These are phyloP conservation scores for Trachythela sp. DNA, from an alignment of 64 coral and sea anemone species.

Conservation along the genomic window DNA sequence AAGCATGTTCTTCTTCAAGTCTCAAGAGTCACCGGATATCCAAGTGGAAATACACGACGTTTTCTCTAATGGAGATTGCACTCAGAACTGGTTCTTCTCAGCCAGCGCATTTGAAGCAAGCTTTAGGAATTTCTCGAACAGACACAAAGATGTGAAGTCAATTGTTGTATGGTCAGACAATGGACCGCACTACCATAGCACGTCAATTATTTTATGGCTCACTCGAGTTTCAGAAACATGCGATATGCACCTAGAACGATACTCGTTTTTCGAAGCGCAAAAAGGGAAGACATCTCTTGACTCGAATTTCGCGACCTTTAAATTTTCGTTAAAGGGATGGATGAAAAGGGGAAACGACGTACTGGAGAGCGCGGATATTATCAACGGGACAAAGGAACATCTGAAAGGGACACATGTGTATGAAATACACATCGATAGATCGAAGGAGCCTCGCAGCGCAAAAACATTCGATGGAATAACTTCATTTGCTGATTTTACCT, in stretches of 20 bases:
- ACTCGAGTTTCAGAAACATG: constrained; percentile 24
- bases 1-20: constrained; percentile 42
- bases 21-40: not conserved
- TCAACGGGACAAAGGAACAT: constrained; percentile 28
- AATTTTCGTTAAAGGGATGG: constrained; percentile 44
- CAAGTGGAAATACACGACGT: constrained; percentile 43
- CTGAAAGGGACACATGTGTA: constrained; percentile 59
- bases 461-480: constrained; percentile 46
- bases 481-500: constrained; percentile 38
- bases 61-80: constrained; percentile 37
- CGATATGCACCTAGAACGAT: constrained; percentile 32
- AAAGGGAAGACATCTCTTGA: constrained; percentile 65
- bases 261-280: constrained; percentile 54
- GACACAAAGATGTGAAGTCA: constrained; percentile 12
- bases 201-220: constrained; percentile 45
- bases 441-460: constrained; percentile 36
- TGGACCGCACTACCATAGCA: constrained; percentile 52
- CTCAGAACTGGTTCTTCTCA: constrained; percentile 53
- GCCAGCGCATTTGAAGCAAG: constrained; percentile 40
- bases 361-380: constrained; percentile 11
- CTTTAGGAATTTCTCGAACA: constrained; percentile 11
- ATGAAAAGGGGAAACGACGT: constrained; percentile 38
- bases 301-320: constrained; percentile 53
- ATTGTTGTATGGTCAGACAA: constrained; percentile 52
- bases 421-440: constrained; percentile 23